phyloP scores from a whole-genome alignment of 2,888 invertebrate species.

The Lydus trimaculatus region DNA sequence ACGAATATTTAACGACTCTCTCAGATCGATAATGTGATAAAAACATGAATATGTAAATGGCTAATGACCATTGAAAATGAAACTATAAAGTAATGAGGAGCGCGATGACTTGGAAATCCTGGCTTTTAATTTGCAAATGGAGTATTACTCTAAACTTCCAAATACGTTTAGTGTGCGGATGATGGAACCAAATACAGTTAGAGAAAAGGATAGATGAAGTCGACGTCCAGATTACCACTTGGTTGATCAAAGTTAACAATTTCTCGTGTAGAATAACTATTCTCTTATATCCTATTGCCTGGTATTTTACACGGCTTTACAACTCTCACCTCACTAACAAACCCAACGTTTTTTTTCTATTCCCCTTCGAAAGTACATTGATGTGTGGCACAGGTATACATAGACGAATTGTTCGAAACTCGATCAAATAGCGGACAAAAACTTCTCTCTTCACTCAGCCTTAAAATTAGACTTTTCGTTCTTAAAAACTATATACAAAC shows the following conservation, averaged over 20 bases:
- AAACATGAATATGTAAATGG: slow-evolving; percentile 51
- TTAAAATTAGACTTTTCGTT: background rate
- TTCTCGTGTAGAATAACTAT: slow-evolving; percentile 12
- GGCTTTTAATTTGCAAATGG: slow-evolving; percentile 60
- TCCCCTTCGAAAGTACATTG: background rate
- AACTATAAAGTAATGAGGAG: slow-evolving; percentile 52
- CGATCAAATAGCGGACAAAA: background rate
- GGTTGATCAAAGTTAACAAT: slow-evolving; percentile 28
- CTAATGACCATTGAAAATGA: slow-evolving; percentile 48
- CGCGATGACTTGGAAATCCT: slow-evolving; percentile 57
- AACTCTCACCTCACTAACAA: slow-evolving; percentile 24
- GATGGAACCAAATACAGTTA: background rate
- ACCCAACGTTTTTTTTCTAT: background rate
- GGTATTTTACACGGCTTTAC: slow-evolving; percentile 27
- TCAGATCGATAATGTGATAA: slow-evolving; percentile 32
- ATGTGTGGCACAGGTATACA: background rate
- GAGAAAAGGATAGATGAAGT: slow-evolving; percentile 18
- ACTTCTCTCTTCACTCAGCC: background rate
- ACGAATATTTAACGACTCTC: slow-evolving; percentile 19
- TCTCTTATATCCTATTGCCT: slow-evolving; percentile 15
- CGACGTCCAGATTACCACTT: slow-evolving; percentile 22
- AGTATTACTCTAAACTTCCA: slow-evolving; percentile 25
- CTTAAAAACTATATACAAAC: background rate
- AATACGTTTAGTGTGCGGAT: slow-evolving; percentile 20
- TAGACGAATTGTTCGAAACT: background rate